Conservation (phyloP, 2,888 invertebrate species). For the Marasmarcha lunaedactyla region DNA sequence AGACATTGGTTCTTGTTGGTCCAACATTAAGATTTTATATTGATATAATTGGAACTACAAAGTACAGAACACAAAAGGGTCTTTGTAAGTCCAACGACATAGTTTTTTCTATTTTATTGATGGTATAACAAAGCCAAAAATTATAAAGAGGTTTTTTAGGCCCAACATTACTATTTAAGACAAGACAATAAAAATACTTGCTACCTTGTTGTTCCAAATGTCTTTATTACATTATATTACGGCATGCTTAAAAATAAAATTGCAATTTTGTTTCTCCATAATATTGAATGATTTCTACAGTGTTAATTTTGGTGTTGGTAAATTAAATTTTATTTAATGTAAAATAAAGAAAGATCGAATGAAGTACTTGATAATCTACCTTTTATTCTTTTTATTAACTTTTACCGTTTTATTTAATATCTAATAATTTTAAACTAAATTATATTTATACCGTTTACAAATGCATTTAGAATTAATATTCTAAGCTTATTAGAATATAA, state of each 20-base stretch:
- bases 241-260: too few species aligned
- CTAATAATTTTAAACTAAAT: neutral
- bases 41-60: neutral
- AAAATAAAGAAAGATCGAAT: too few species aligned
- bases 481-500: neutral
- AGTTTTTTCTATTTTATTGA: conserved; percentile 6
- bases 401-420: neutral
- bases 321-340: neutral
- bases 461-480: conserved; percentile 3
- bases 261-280: too few species aligned
- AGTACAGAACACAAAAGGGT: neutral
- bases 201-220: too few species aligned
- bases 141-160: conserved; percentile 3
- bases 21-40: neutral
- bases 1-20: neutral
- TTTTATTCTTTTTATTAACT: neutral
- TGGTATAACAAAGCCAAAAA: conserved; percentile 8
- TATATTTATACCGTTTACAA: neutral
- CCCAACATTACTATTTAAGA: conserved; percentile 3
- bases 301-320: neutral
- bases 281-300: neutral
- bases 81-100: conserved; percentile 8
- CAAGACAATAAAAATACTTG: conserved; percentile 1
- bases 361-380: too few species aligned
- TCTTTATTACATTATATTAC: conserved; percentile 6